A percentile compares a stretch with the other conserved stretches of the same genome.
Evolutionary conservation across 2,888 invertebrate species (phyloP).

Genomic region (Pristionchus arcanus): DNA sequence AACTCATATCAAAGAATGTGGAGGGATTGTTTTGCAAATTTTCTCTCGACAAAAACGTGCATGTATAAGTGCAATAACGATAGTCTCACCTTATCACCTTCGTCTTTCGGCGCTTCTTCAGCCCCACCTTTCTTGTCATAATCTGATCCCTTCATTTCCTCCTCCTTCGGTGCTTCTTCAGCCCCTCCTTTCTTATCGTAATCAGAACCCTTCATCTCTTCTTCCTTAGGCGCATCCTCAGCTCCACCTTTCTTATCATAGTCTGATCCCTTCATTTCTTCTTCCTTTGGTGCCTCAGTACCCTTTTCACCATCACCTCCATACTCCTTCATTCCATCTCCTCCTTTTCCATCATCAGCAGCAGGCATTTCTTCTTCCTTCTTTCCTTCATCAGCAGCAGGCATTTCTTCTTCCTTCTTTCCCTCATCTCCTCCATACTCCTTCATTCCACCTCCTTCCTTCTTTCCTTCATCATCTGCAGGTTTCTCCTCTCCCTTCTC

Average conservation of each 20-base stretch:
- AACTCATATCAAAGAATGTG: neutral
- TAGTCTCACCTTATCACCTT: neutral
- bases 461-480: neutral
- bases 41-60: no score
- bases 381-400: neutral
- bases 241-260: slow-evolving; percentile 5
- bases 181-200: slow-evolving; percentile 17
- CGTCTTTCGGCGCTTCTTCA: neutral
- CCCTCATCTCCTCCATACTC: slow-evolving; percentile 5
- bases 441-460: slow-evolving; percentile 16
- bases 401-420: neutral
- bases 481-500: neutral
- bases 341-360: neutral
- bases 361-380: neutral
- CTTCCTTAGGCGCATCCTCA: neutral
- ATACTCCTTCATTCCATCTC: slow-evolving; percentile 38
- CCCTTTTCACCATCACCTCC: slow-evolving; percentile 42
- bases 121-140: neutral
- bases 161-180: slow-evolving; percentile 18
- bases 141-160: slow-evolving; percentile 1
- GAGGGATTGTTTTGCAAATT: no score
- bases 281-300: neutral
- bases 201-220: neutral
- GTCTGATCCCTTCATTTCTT: neutral
- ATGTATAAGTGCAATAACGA: no score